Evolutionary conservation across 2,113 vertebrate species (phyloP).

Genomic region (Corythoichthys intestinalis): DNA sequence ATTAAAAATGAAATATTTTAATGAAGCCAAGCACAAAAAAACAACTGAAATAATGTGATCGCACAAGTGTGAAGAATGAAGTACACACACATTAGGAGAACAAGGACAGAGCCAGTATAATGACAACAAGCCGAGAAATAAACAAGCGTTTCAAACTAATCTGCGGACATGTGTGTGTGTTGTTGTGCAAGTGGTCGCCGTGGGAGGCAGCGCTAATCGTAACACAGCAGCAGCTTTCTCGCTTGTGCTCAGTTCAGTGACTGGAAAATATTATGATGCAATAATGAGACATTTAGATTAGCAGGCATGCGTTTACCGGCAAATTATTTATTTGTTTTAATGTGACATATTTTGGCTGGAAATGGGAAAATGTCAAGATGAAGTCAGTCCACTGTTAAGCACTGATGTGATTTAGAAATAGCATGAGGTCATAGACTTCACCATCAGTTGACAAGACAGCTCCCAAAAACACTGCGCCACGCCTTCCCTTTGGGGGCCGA

Average conservation of each 20-base stretch:
- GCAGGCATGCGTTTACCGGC: conserved; percentile 3
- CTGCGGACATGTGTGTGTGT: conserved; percentile 9
- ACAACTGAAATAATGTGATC: too few relatives aligned
- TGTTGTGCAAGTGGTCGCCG: conserved; percentile 17
- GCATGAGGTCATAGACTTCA: too few relatives aligned
- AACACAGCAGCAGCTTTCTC: conserved; percentile 12
- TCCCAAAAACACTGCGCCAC: too few relatives aligned
- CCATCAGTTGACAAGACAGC: too few relatives aligned
- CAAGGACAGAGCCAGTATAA: conserved; percentile 17
- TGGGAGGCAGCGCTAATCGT: conserved; percentile 12
- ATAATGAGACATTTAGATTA: conserved; percentile 23
- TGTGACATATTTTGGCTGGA: not conserved
- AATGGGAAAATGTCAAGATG: not conserved
- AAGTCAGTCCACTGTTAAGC: not conserved
- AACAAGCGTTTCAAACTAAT: conserved; percentile 27
- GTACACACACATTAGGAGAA: conserved; percentile 27
- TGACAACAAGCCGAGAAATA: conserved; percentile 36
- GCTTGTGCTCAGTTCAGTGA: conserved; percentile 11
- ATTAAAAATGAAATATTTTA: too few relatives aligned
- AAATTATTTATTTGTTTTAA: not conserved
- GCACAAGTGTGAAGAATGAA: conserved; percentile 17
- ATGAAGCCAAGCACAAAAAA: too few relatives aligned
- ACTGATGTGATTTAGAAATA: not conserved
- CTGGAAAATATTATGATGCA: conserved; percentile 31
- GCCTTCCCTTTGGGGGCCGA: too few relatives aligned